phyloP scores from a whole-genome alignment of 2,113 vertebrate species.

The Bos indicus region DNA sequence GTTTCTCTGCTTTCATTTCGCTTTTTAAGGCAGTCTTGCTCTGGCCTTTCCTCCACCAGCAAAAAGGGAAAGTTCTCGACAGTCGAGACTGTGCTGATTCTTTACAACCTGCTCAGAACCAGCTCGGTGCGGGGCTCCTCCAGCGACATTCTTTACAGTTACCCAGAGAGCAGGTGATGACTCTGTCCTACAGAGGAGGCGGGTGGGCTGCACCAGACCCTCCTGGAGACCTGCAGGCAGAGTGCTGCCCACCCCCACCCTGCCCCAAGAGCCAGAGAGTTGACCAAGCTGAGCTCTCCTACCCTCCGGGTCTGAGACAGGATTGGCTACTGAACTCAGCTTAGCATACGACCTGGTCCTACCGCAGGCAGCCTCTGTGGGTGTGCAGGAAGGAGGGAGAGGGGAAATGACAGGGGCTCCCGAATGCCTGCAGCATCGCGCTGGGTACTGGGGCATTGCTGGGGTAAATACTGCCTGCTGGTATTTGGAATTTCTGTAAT shows the following conservation, averaged over 20 bases:
- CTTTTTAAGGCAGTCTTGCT: neutral
- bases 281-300: neutral
- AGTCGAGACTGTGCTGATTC: neutral
- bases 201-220: neutral
- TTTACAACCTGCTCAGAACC: neutral
- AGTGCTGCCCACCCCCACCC: neutral
- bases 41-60: neutral
- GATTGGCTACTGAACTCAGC: neutral
- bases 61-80: neutral
- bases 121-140: neutral
- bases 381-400: neutral
- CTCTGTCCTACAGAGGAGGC: neutral
- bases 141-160: neutral
- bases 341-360: neutral
- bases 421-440: fast-evolving
- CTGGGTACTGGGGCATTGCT: neutral
- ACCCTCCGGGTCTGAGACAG: fast-evolving
- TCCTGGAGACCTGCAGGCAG: neutral
- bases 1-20: neutral
- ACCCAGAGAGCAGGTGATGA: neutral
- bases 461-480: neutral
- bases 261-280: too few relatives aligned
- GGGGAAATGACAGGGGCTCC: neutral
- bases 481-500: neutral
- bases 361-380: neutral